phyloP scores from a whole-genome alignment of 2,888 invertebrate species.

The Elegia similella region DNA sequence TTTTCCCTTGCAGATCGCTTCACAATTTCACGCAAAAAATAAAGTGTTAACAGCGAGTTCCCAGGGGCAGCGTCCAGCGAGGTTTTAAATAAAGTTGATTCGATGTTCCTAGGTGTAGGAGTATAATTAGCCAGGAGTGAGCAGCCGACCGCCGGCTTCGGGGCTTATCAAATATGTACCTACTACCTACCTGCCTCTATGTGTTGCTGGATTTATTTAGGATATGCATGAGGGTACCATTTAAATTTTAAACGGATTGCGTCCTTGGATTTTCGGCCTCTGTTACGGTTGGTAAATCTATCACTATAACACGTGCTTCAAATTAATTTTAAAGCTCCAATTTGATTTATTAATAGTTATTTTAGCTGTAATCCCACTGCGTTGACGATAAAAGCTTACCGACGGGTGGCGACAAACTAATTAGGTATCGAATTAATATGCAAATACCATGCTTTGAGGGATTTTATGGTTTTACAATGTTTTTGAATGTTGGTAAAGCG shows the following conservation, averaged over 20 bases:
- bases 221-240: slow-evolving; percentile 81
- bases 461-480: slow-evolving; percentile 27
- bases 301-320: slow-evolving; percentile 56
- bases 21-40: slow-evolving; percentile 26
- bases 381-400: slow-evolving; percentile 55
- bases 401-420: slow-evolving; percentile 41
- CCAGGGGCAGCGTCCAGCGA: slow-evolving; percentile 36
- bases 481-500: slow-evolving; percentile 15
- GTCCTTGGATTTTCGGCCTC: slow-evolving; percentile 75
- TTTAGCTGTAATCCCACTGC: slow-evolving; percentile 56
- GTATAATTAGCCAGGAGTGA: slow-evolving; percentile 74
- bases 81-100: slow-evolving; percentile 59
- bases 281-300: slow-evolving; percentile 75
- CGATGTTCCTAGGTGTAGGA: slow-evolving; percentile 55
- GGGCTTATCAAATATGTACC: slow-evolving; percentile 81
- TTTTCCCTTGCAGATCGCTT: slow-evolving; percentile 17
- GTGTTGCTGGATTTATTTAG: slow-evolving; percentile 79
- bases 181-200: slow-evolving; percentile 72
- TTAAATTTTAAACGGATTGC: slow-evolving; percentile 82
- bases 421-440: slow-evolving; percentile 28
- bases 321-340: slow-evolving; percentile 62
- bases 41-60: slow-evolving; percentile 25
- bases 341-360: slow-evolving; percentile 67
- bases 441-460: slow-evolving; percentile 27
- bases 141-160: slow-evolving; percentile 52